Evolutionary conservation across 2,888 invertebrate species (phyloP).

Genomic region (Tubulanus polymorphus): DNA sequence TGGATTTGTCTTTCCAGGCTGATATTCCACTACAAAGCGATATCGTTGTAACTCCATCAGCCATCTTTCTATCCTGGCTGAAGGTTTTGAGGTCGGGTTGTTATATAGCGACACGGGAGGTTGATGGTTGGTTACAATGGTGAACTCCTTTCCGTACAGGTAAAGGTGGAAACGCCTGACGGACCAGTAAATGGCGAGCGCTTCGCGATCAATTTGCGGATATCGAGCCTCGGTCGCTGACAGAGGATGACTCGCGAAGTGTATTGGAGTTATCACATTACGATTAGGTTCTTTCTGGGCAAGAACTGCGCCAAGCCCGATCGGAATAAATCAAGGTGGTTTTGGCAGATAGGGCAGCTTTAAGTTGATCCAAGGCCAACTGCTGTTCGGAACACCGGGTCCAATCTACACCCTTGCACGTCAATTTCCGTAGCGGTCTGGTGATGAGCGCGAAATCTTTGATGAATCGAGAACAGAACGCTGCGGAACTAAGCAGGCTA

Average conservation of each 20-base stretch:
- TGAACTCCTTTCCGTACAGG: neutral
- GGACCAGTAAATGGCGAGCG: neutral
- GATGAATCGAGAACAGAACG: neutral
- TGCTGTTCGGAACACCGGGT: neutral
- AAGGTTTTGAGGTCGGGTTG: neutral
- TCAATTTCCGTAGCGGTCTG: neutral
- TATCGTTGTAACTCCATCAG: neutral
- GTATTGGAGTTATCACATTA: neutral
- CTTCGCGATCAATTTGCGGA: neutral
- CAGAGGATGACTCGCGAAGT: neutral
- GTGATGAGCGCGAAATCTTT: neutral
- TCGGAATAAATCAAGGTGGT: neutral
- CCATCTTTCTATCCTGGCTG: neutral
- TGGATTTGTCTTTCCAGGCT: slow-evolving; percentile 17
- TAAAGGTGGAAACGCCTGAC: neutral
- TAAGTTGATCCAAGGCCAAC: neutral
- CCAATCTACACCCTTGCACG: neutral
- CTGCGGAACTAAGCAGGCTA: neutral
- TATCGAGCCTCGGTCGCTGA: neutral
- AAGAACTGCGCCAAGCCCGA: neutral
- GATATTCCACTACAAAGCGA: neutral
- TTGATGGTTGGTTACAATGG: neutral
- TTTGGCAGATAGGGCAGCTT: neutral
- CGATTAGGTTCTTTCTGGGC: neutral
- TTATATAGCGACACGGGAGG: neutral